Evolutionary conservation across 2,113 vertebrate genomes (phyloP).

Genomic region (Chelonoidis abingdonii): DNA sequence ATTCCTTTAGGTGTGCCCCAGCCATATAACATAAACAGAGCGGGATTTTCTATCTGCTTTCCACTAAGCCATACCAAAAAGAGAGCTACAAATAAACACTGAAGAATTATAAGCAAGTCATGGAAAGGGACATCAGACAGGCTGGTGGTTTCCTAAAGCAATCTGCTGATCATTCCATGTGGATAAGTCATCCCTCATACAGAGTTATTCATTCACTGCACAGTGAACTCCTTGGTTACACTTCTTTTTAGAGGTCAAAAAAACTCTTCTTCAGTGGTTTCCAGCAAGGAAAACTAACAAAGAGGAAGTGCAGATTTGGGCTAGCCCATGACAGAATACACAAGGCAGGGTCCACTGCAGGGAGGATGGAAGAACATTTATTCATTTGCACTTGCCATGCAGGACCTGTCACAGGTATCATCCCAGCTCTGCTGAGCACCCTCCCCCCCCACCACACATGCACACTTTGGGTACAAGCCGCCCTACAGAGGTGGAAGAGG

Average conservation of each 20-base stretch:
- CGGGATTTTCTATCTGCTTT: slow-evolving; percentile 14
- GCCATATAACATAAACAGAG: neutral
- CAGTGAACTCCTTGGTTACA: neutral
- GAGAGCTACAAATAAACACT: neutral
- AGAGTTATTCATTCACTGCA: neutral
- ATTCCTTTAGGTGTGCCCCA: slow-evolving; percentile 39
- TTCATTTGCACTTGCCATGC: neutral
- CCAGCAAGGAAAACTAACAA: neutral
- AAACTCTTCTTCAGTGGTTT: neutral
- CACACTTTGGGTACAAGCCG: neutral
- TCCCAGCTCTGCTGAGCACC: neutral
- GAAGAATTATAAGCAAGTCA: neutral
- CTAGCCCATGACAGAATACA: neutral
- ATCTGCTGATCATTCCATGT: slow-evolving; percentile 10
- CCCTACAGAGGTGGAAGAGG: neutral
- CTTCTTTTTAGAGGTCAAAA: neutral
- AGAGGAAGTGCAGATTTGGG: neutral
- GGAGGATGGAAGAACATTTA: neutral
- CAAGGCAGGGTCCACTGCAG: neutral
- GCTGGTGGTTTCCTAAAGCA: slow-evolving; percentile 16
- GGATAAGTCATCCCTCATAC: neutral
- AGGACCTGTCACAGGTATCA: neutral
- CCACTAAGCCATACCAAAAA: slow-evolving; percentile 12
- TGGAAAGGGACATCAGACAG: neutral
- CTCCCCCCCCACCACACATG: neutral